Evolutionary conservation across 2,113 vertebrate genomes (phyloP).

Genomic region (Pachypanchax playfairii): DNA sequence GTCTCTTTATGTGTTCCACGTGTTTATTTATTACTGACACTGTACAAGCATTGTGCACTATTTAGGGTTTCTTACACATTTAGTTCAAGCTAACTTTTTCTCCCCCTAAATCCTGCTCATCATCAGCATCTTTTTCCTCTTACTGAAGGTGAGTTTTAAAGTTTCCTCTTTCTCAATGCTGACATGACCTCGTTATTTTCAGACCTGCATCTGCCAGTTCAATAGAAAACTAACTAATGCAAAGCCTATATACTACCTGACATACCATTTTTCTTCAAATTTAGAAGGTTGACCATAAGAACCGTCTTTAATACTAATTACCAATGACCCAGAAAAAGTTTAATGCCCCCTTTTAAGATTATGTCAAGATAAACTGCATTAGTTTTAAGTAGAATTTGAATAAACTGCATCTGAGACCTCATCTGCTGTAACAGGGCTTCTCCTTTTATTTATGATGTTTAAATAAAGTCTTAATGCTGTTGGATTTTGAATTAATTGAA

Average conservation of each 20-base stretch:
- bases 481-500: not conserved
- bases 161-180: conserved; percentile 21
- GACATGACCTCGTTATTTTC: conserved; percentile 1
- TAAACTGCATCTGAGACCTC: conserved; percentile 18
- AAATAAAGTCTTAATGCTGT: not conserved
- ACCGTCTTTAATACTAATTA: too few relatives aligned
- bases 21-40: not conserved
- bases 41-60: not conserved
- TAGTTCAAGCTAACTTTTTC: not conserved
- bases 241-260: too few relatives aligned
- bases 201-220: conserved; percentile 6
- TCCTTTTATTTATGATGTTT: conserved; percentile 4
- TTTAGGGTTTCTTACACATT: not conserved
- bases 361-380: not conserved
- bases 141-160: conserved; percentile 47
- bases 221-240: too few relatives aligned
- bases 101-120: conserved; percentile 13
- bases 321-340: not conserved
- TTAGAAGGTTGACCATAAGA: too few relatives aligned
- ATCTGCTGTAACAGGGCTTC: not conserved
- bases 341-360: not conserved
- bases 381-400: not conserved
- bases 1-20: accelerated
- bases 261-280: not conserved
- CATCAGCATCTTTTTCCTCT: conserved; percentile 12